Evolutionary conservation across 2,888 invertebrate genomes (phyloP), one percentile per base, ranked within the genome.

Genomic region (Pherbina coryleti): DNA sequence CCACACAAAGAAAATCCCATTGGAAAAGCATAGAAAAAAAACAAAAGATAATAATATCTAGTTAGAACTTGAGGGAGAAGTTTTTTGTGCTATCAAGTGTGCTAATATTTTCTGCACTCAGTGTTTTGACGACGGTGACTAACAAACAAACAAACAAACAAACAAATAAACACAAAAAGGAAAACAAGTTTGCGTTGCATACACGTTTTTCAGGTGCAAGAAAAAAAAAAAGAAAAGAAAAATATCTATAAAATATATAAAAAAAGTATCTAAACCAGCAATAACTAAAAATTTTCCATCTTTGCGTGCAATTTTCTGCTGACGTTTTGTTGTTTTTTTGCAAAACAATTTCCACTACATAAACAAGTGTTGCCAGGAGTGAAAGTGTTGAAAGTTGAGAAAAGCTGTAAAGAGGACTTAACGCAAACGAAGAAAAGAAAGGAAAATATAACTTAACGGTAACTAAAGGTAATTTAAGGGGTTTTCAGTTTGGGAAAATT

Each of bases 271-370:
- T 17, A 55, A 66, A 53, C 9, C 14, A 44, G 31, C 64, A 64
- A 25, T n/a, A 69, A 69, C 69, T 28, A 19, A 28, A 44, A 74
- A 62, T 49, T 62, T 74, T 74, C 31, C 31, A 62, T 62, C n/a
- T 62, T n/a, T 44, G 44, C 73, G 73, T 74, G 49, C 19, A 60
- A 74, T 19, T 64, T 44, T 74, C 28, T 75, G 28, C 57, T 60
- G 37, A 49, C 57, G 57, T 72, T 70, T 25, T 25, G 14, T 70
- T 22, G 28, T 70, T 25, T 73, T 7, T 19, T 8, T 22, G 34
- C 64, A 70, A n/a, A 55, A 77, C 75, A 75, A 77, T 77, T 71
- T 76, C 73, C 77, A 76, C 76, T 75, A 75, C 34, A 34, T 69
- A 31, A 22, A 51, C 69, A 51, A 51, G 69, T 34, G 60, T 51